A percentile compares a stretch with the other conserved stretches of the same genome.
Evolutionary conservation across 2,888 invertebrate species (phyloP).

Genomic region (Limnephilus marmoratus): DNA sequence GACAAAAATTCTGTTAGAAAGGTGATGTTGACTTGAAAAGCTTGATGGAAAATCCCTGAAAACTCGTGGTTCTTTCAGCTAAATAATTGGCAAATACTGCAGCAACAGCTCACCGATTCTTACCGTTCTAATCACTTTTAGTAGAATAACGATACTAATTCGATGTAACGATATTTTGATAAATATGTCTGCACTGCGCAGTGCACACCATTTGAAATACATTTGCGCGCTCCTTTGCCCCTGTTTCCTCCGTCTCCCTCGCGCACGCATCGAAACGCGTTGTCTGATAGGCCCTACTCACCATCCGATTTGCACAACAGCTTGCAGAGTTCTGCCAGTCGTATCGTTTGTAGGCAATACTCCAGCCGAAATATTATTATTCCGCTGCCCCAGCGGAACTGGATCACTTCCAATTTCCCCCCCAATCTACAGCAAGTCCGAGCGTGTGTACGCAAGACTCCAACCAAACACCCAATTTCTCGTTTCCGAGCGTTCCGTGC

Average conservation of each 20-base stretch:
- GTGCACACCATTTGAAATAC: not conserved
- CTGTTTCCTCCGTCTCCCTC: not conserved
- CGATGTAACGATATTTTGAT: not conserved
- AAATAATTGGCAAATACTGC: not conserved
- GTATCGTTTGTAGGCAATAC: no score
- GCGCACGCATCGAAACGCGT: not conserved
- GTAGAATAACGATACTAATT: not conserved
- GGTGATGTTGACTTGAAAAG: not conserved
- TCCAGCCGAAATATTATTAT: no score
- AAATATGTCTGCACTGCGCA: not conserved
- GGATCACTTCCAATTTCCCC: no score
- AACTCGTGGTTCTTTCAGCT: not conserved
- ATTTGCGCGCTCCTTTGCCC: not conserved
- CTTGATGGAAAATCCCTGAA: not conserved
- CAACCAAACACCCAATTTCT: no score
- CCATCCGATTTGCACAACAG: no score
- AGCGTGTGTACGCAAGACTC: no score
- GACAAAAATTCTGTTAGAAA: not conserved
- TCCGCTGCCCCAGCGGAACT: no score
- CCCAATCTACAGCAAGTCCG: no score
- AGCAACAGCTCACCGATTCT: not conserved
- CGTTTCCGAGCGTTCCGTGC: no score
- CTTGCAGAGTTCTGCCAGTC: no score
- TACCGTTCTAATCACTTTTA: not conserved
- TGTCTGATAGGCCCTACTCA: no score